These are phyloP conservation scores for Geotrupes spiniger DNA, from an alignment of 2,888 invertebrate genomes.

Conservation along the genomic window DNA sequence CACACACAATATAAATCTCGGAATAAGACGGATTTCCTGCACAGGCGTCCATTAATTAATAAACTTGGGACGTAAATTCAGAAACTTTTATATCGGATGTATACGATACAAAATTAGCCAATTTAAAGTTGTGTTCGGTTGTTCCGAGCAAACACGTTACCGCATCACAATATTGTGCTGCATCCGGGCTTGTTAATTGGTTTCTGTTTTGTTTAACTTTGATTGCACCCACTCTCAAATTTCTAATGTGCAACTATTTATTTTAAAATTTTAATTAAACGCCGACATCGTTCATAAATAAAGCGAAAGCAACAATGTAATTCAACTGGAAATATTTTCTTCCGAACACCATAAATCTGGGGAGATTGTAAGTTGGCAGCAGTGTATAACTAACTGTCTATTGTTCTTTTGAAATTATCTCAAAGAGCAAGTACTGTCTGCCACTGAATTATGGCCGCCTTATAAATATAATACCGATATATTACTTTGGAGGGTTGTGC, in stretches of 20 bases:
- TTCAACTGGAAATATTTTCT: neutral
- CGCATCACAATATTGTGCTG: no score
- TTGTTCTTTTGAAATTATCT: constrained; percentile 29
- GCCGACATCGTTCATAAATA: neutral
- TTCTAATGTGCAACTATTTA: no score
- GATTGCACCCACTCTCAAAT: no score
- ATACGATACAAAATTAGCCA: no score
- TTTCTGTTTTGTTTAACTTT: constrained; percentile 5
- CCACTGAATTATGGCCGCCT: constrained; percentile 46
- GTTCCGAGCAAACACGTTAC: no score
- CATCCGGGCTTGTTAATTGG: constrained; percentile 3
- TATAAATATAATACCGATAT: constrained; percentile 50
- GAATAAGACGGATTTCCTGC: no score
- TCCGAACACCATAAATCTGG: constrained; percentile 25
- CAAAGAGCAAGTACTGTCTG: constrained; percentile 36
- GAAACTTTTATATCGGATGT: no score
- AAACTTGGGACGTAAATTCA: no score
- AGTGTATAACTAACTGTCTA: constrained; percentile 31
- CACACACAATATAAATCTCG: no score
- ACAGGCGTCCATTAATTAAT: no score
- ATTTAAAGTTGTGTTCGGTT: no score
- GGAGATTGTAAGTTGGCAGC: constrained; percentile 24
- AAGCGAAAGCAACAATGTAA: neutral
- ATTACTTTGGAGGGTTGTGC: constrained; percentile 44
- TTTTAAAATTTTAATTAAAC: constrained; percentile 7